These are phyloP conservation scores for Acrocephalus arundinaceus DNA, from an alignment of 2,113 vertebrate genomes.

Conservation along the genomic window DNA sequence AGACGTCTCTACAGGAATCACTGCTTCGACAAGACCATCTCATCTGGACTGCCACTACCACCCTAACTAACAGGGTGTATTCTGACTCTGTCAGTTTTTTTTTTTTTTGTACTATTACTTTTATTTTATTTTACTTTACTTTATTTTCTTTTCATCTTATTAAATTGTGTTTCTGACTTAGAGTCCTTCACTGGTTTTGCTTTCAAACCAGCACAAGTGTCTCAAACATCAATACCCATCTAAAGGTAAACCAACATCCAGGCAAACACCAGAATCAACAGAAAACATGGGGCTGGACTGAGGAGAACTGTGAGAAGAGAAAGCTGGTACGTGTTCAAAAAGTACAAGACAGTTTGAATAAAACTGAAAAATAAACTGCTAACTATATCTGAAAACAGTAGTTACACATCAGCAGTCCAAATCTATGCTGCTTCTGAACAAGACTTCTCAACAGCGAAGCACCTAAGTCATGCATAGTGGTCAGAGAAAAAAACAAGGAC, in stretches of 20 bases:
- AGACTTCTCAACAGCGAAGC: not conserved
- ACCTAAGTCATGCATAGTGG: not conserved
- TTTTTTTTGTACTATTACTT: too few relatives aligned
- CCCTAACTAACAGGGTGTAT: too few relatives aligned
- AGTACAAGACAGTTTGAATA: not conserved
- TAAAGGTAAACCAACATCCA: not conserved
- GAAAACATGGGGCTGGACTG: not conserved
- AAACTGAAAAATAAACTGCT: not conserved
- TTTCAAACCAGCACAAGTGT: too few relatives aligned
- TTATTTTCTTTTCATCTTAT: too few relatives aligned
- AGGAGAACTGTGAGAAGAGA: not conserved
- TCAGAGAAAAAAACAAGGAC: not conserved
- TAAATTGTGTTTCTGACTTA: too few relatives aligned
- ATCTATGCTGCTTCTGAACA: not conserved
- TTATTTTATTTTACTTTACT: too few relatives aligned
- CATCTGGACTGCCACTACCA: too few relatives aligned
- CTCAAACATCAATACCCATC: not conserved
- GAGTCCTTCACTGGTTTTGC: too few relatives aligned
- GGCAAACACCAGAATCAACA: not conserved
- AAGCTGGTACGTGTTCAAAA: not conserved
- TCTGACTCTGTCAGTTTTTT: too few relatives aligned
- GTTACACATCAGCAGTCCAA: not conserved
- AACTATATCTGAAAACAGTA: not conserved
- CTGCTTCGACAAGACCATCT: too few relatives aligned
- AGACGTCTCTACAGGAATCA: too few relatives aligned